Evolutionary conservation across 2,888 invertebrate species (phyloP), one percentile per base, ranked within the genome.

Genomic region (Netelia inedita): DNA sequence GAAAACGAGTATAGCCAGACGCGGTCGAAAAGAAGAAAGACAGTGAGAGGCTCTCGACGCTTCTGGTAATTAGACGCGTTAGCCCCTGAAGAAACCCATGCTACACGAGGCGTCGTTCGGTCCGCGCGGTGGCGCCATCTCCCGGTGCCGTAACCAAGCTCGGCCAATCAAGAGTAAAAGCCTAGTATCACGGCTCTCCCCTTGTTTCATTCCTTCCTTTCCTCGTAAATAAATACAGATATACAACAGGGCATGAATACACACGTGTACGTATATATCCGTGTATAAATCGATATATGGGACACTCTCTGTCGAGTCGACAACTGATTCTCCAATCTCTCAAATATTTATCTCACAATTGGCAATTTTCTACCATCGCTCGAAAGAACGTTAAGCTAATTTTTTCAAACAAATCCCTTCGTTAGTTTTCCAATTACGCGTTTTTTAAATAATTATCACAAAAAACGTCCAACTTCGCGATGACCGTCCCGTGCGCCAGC

Each of bases 21-120:
- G 6, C 2, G 1, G 11, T 53, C 3, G 0, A 19, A 19, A 59
- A 59, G 2, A 16, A 11, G 21, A 19, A 59, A 19, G 59, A 59
- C 16, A 43, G 59, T 6, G 28, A 41, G 61, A 61, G 59, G 28
- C 50, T 35, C 59, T 71, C 61, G 16, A 41, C 61, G 53, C 61
- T 61, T 61, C 50, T 21, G 68, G 61, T 78, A 71, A 78, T 79
- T 71, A 79, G 71, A 55, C 63, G 63, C 53, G 63, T 61, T 71
- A 23, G n/a, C 21, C 21, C 28, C 78, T 46, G 35, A 68, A 78
- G 57, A 59, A 69, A 78, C 50, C 46, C 68, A 68, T 43, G 57
- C 10, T 41, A 23, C 9, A 8, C 9, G 57, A 16, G 43, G 46
- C 76, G 23, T 75, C 65, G 65, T 11, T 23, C 5, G 14, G 55